Conservation (phyloP, 2,888 invertebrate species). For the Drosophila formosana region DNA sequence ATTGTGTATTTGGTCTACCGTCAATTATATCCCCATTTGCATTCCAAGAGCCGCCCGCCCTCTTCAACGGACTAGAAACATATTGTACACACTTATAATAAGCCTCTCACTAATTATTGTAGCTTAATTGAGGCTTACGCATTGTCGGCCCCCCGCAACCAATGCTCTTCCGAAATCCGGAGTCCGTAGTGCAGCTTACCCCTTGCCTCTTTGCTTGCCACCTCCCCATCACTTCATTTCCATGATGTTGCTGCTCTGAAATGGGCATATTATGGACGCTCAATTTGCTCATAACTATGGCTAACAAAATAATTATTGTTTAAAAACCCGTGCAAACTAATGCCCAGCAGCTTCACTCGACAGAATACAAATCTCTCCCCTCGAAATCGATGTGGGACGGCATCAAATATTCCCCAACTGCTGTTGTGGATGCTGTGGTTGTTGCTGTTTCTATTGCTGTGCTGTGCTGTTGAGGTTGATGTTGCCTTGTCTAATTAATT, state of each 20-base stretch:
- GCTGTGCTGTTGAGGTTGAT: constrained; percentile 22
- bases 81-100: constrained; percentile 44
- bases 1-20: constrained; percentile 4
- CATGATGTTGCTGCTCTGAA: neutral
- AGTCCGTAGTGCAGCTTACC: constrained; percentile 13
- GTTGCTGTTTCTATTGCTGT: constrained; percentile 6
- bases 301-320: constrained; percentile 59
- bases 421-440: constrained; percentile 6
- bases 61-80: constrained; percentile 17
- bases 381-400: constrained; percentile 3
- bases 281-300: constrained; percentile 58
- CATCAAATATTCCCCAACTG: constrained; percentile 16
- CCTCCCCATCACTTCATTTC: neutral
- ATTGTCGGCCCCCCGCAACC: constrained; percentile 32
- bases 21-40: constrained; percentile 6
- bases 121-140: constrained; percentile 66
- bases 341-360: constrained; percentile 25
- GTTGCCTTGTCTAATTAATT: constrained; percentile 65
- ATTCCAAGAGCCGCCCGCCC: constrained; percentile 11
- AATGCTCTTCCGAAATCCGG: constrained; percentile 9
- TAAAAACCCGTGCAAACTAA: constrained; percentile 55
- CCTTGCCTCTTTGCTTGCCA: neutral
- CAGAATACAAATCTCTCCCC: constrained; percentile 25
- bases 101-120: constrained; percentile 57
- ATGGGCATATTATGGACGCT: constrained; percentile 47